Conservation (phyloP, 2,113 vertebrate genomes). For the Micromys minutus region DNA sequence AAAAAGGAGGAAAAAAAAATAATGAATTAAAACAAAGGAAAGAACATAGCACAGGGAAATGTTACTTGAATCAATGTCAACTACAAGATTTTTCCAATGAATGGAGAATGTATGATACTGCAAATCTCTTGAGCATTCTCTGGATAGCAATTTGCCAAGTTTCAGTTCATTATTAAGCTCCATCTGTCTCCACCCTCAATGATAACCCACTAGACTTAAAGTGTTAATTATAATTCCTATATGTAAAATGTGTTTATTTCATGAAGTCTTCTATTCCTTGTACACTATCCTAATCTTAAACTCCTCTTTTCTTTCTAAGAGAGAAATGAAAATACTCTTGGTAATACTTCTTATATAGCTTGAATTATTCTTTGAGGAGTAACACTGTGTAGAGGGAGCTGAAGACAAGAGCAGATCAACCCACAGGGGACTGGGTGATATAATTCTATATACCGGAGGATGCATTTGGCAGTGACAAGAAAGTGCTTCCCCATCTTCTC, state of each 20-base stretch:
- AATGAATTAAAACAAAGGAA: no score
- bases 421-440: not conserved
- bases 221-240: not conserved
- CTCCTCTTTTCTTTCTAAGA: not conserved
- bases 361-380: not conserved
- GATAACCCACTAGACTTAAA: not conserved
- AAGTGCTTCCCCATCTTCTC: not conserved
- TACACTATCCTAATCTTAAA: not conserved
- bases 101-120: not conserved
- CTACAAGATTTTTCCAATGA: not conserved
- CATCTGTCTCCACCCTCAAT: rapidly evolving
- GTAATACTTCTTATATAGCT: not conserved
- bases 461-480: not conserved
- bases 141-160: not conserved
- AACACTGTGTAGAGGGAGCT: not conserved
- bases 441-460: not conserved
- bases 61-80: not conserved
- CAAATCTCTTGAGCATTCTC: not conserved
- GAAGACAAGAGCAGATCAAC: not conserved
- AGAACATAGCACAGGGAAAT: no score
- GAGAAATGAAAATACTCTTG: not conserved
- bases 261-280: not conserved
- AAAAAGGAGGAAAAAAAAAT: no score
- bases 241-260: not conserved
- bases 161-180: not conserved